phyloP scores from a whole-genome alignment of 1,140 invertebrate species.

The Halictus rubicundus region DNA sequence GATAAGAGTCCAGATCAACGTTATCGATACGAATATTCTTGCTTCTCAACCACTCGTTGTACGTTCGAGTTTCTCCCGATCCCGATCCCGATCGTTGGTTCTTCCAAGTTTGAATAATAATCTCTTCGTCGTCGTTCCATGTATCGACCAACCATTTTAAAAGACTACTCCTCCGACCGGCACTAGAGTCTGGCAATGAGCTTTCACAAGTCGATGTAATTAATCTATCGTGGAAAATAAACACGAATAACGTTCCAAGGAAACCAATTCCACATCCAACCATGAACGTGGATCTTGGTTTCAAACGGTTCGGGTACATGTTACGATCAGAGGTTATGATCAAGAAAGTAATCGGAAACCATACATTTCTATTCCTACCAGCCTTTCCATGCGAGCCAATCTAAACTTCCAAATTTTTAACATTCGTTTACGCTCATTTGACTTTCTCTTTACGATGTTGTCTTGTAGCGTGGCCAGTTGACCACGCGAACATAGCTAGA shows the following conservation, averaged over 20 bases:
- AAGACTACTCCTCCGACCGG: neutral
- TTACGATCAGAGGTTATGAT: neutral
- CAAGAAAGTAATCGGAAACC: neutral
- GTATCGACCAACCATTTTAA: slow-evolving; percentile 16
- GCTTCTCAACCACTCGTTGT: slow-evolving; percentile 65
- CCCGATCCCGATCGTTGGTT: slow-evolving; percentile 19
- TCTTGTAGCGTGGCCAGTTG: no score
- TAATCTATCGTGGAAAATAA: slow-evolving; percentile 33
- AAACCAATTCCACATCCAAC: slow-evolving; percentile 67
- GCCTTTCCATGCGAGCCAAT: neutral
- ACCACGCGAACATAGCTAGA: no score
- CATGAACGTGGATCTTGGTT: slow-evolving; percentile 34
- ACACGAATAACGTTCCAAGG: slow-evolving; percentile 45
- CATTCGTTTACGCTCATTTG: slow-evolving; percentile 31
- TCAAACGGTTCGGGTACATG: slow-evolving; percentile 37
- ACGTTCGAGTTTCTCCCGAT: slow-evolving; percentile 45
- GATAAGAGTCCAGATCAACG: slow-evolving; percentile 68
- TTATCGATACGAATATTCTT: slow-evolving; percentile 53
- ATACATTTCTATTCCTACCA: neutral
- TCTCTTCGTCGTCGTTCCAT: slow-evolving; percentile 3
- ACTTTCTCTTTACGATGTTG: no score
- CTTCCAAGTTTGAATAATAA: slow-evolving; percentile 38
- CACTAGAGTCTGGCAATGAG: neutral
- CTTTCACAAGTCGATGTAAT: slow-evolving; percentile 12
- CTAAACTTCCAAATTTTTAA: slow-evolving; percentile 11